Base-by-base conservation (phyloP, 37 sponge, comb jelly and placozoan species). In the Crambe crambe region DNA sequence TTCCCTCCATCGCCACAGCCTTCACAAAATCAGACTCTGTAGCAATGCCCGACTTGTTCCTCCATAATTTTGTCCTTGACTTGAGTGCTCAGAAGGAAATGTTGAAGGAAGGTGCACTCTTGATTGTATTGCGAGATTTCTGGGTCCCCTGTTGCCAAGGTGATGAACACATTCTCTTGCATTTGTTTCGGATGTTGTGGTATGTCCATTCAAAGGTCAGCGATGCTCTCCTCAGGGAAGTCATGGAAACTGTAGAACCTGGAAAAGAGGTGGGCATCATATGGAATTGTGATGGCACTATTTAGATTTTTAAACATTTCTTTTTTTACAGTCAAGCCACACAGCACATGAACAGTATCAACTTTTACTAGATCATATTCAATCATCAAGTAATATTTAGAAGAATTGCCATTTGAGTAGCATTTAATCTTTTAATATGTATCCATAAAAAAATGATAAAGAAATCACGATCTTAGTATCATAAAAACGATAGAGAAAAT, bases 181-280 rank as follows among this genome's bases (percentile, higher is more conserved):
- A 87, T 57, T 51, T 64, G 30, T 92, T 85, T 34, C 74, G 85
- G 17, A 37, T 86, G 39, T 58, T 92, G 5, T 87, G 92, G 89
- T 29, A 30, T 8, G 51, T 76, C 5, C 77, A 79, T 31, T 21
- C 69, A 32, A 64, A 77, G 31, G 25, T 92, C 39, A 73, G 56
- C 23, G 29, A 67, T 12, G 59, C 30, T 22, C 18, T 76, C 1
- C 31, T 92, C 29, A 70, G 79, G 18, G 89, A 87, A 26, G 66
- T 84, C 2, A 61, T 92, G 37, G 59, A 80, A 25, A 75, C 35
- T 51, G 72, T 92, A 73, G 74, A 70, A 22, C 80, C 76, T 18
- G 44, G 74, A 17, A 43, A 84, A n/a, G 80, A 87, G 81, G 92
- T 87, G 42, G 10, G 82, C 34, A 37, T 20, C n/a, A n/a, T n/a